phyloP scores from a whole-genome alignment of 1,140 invertebrate species.

The Galendromus occidentalis region DNA sequence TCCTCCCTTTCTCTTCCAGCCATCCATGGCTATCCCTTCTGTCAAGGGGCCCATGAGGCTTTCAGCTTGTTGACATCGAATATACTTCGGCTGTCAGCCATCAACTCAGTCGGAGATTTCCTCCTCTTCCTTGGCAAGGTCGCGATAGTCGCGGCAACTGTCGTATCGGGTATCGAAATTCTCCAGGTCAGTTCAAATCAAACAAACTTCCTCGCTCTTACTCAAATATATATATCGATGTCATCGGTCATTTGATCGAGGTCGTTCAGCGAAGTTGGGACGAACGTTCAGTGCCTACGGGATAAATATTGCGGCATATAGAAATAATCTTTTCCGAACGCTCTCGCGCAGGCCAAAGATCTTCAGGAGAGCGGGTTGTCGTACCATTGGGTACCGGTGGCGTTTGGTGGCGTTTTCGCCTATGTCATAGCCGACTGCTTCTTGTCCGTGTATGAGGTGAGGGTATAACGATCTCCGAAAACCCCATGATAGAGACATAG shows the following conservation, averaged over 20 bases:
- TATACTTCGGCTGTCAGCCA: slow-evolving; percentile 63
- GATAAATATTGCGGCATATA: no score
- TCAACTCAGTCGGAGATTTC: slow-evolving; percentile 84
- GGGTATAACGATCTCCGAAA: no score
- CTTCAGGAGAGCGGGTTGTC: slow-evolving; percentile 35
- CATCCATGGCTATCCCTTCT: slow-evolving; percentile 48
- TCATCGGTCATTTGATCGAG: no score
- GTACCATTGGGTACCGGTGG: slow-evolving; percentile 54
- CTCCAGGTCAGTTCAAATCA: slow-evolving; percentile 31
- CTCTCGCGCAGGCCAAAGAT: slow-evolving; percentile 24
- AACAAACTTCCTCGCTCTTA: no score
- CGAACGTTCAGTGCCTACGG: no score
- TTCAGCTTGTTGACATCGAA: slow-evolving; percentile 61
- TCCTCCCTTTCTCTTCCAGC: slow-evolving; percentile 29
- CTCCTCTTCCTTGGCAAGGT: slow-evolving; percentile 75
- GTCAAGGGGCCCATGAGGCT: slow-evolving; percentile 42
- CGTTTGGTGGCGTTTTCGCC: slow-evolving; percentile 65
- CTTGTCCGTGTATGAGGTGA: slow-evolving; percentile 76
- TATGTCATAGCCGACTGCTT: slow-evolving; percentile 84
- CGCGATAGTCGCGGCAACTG: slow-evolving; percentile 56
- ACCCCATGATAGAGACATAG: no score
- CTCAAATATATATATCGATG: no score
- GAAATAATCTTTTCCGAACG: not conserved
- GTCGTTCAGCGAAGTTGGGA: no score
- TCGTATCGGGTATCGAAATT: slow-evolving; percentile 42